These are phyloP conservation scores for Meliscaeva auricollis DNA, from an alignment of 2,888 invertebrate species.

Conservation along the genomic window DNA sequence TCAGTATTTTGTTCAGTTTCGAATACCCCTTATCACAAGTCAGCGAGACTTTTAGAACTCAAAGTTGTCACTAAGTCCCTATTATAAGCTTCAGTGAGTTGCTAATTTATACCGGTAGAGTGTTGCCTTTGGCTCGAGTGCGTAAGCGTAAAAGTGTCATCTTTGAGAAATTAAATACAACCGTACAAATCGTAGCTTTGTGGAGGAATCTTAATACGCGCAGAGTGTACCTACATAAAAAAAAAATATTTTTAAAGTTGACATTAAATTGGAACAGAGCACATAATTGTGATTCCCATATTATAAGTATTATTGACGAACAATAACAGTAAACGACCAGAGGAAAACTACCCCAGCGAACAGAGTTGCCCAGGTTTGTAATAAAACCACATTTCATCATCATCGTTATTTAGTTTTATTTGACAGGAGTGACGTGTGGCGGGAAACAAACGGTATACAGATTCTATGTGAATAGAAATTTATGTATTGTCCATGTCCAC, in stretches of 20 bases:
- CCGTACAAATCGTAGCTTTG: too few relatives aligned
- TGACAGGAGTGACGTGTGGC: constrained; percentile 25
- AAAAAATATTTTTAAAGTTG: too few relatives aligned
- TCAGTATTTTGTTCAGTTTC: background rate
- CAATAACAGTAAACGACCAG: constrained; percentile 18
- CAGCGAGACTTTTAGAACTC: too few relatives aligned
- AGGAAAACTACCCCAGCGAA: background rate
- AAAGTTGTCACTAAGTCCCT: constrained; percentile 1
- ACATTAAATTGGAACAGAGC: background rate
- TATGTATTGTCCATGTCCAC: background rate
- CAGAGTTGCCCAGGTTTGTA: constrained; percentile 9
- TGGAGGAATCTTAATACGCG: background rate
- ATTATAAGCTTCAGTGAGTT: background rate
- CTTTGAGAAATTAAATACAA: too few relatives aligned
- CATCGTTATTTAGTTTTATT: constrained; percentile 28
- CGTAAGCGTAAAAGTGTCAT: too few relatives aligned
- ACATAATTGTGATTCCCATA: background rate
- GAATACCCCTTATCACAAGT: too few relatives aligned
- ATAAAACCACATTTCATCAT: constrained; percentile 12
- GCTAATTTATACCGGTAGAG: too few relatives aligned
- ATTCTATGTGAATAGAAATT: background rate
- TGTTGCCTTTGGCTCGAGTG: background rate
- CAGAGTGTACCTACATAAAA: background rate
- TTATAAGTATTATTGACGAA: background rate
- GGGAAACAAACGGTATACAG: constrained; percentile 21